A percentile compares a stretch with the other conserved stretches of the same genome.
Evolutionary conservation across 2,113 vertebrate genomes (phyloP).

Genomic region (Rhipidura dahli): DNA sequence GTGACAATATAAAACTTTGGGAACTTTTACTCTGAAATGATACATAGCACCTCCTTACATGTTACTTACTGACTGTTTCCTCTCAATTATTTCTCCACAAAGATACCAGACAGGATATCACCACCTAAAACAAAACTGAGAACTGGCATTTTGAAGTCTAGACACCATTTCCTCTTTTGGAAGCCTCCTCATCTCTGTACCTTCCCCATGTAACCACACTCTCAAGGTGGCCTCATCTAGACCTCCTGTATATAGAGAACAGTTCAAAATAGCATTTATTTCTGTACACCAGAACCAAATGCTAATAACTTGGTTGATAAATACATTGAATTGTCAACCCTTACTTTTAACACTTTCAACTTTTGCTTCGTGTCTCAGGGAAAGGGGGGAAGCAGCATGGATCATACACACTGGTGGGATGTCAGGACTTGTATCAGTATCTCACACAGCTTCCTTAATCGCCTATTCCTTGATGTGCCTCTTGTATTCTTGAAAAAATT

Average conservation of each 20-base stretch:
- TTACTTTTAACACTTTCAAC: background rate
- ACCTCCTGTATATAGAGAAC: background rate
- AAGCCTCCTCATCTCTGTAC: slow-evolving; percentile 58
- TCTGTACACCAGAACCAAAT: background rate
- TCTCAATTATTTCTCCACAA: slow-evolving; percentile 27
- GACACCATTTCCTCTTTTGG: slow-evolving; percentile 58
- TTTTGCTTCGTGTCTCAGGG: background rate
- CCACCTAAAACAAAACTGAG: slow-evolving; percentile 56
- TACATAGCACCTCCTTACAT: background rate
- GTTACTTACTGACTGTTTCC: background rate
- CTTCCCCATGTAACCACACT: slow-evolving; percentile 42
- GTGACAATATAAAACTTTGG: background rate
- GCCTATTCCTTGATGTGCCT: background rate
- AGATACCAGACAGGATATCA: slow-evolving; percentile 40
- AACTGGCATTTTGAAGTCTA: slow-evolving; percentile 66
- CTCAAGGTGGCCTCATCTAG: slow-evolving; percentile 30
- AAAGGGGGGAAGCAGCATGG: background rate
- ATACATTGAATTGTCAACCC: background rate
- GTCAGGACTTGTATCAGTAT: background rate
- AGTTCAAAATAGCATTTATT: background rate
- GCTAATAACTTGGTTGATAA: background rate
- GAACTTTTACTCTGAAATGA: background rate
- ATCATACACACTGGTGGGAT: background rate
- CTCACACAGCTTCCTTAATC: background rate
- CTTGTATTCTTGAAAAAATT: background rate